These are phyloP conservation scores for Trichomalopsis sarcophagae DNA, from an alignment of 1,140 invertebrate genomes.

Conservation along the genomic window DNA sequence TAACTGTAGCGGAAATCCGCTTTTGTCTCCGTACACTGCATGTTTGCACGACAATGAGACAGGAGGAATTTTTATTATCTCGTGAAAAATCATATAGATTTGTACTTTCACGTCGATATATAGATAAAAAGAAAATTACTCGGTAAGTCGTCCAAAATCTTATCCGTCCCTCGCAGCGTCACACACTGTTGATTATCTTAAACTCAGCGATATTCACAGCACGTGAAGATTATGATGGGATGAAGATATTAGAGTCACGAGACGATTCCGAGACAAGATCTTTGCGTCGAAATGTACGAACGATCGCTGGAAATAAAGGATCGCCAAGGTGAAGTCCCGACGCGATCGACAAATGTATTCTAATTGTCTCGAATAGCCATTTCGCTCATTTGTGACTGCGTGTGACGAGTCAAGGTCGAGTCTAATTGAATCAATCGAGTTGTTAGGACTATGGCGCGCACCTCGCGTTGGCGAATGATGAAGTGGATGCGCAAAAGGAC, in stretches of 20 bases:
- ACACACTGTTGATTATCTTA: not conserved
- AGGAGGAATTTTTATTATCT: not conserved
- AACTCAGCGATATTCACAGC: not conserved
- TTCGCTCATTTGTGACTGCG: not conserved
- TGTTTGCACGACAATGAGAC: not conserved
- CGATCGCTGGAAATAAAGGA: not conserved
- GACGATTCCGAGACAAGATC: too few species aligned
- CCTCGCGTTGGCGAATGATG: not conserved
- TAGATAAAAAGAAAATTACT: not conserved
- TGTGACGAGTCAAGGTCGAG: constrained; percentile 7
- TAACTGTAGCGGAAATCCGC: constrained; percentile 25
- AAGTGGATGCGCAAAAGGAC: not conserved
- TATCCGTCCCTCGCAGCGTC: not conserved
- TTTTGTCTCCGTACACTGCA: not conserved
- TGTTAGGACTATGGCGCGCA: constrained; percentile 6
- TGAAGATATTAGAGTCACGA: too few species aligned
- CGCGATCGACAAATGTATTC: constrained; percentile 8
- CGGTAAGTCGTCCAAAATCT: not conserved
- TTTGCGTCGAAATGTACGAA: too few species aligned
- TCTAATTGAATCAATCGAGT: constrained; percentile 18
- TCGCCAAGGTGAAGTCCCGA: constrained; percentile 25
- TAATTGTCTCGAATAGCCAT: constrained; percentile 42
- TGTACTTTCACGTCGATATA: not conserved
- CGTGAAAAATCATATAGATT: not conserved
- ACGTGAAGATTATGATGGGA: constrained; percentile 13